phyloP scores from a whole-genome alignment of 1,140 invertebrate genomes.

The Tetranychus cinnabarinus region DNA sequence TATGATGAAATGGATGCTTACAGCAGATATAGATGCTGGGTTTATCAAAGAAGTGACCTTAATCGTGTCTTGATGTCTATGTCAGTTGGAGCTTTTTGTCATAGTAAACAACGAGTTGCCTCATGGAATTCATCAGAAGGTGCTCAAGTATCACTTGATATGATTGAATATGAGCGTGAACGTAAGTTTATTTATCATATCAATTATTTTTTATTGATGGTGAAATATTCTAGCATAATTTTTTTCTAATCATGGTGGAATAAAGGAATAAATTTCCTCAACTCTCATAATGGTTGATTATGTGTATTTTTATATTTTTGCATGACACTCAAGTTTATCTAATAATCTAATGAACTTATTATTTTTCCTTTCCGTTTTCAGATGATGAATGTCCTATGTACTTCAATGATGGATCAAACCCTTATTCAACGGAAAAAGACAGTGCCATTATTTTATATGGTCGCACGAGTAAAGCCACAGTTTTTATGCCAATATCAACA shows the following conservation, averaged over 20 bases:
- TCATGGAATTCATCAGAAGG: slow-evolving; percentile 68
- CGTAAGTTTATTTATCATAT: slow-evolving; percentile 24
- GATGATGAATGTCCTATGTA: slow-evolving; percentile 79
- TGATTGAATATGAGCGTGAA: slow-evolving; percentile 76
- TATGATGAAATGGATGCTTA: slow-evolving; percentile 87
- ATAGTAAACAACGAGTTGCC: slow-evolving; percentile 63
- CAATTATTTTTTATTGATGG: neutral
- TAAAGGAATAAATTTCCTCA: neutral
- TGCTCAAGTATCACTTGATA: slow-evolving; percentile 62
- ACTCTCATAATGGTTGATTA: neutral
- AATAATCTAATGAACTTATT: too few relatives aligned
- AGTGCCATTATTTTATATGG: neutral
- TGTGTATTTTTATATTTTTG: too few relatives aligned
- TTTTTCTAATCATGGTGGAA: neutral
- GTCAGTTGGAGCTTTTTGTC: slow-evolving; percentile 70
- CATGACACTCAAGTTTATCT: too few relatives aligned
- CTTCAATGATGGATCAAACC: slow-evolving; percentile 71
- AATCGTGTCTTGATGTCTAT: slow-evolving; percentile 71
- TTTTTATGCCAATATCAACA: too few relatives aligned
- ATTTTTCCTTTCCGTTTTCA: slow-evolving; percentile 16
- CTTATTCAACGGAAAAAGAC: slow-evolving; percentile 25
- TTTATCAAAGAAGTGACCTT: slow-evolving; percentile 77
- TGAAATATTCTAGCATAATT: too few relatives aligned
- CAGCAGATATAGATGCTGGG: slow-evolving; percentile 89
- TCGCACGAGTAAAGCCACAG: neutral